These are phyloP conservation scores for Cotesia vestalis DNA, from an alignment of 1,140 invertebrate species.

Conservation along the genomic window DNA sequence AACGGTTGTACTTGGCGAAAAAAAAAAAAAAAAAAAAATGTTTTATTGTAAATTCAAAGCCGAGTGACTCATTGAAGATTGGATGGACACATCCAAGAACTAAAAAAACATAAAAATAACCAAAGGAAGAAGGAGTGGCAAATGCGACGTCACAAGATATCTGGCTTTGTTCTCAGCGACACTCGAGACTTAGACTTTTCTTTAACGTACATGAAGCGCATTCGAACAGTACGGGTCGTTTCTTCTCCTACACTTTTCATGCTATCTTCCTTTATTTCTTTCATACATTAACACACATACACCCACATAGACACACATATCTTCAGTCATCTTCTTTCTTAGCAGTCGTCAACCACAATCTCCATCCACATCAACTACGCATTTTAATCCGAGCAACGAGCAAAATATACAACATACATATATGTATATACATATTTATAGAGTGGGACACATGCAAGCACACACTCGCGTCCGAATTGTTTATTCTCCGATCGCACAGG, in stretches of 20 bases:
- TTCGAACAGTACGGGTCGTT: conserved; percentile 20
- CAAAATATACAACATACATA: no score
- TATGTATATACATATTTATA: no score
- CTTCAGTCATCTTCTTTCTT: no score
- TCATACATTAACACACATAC: no score
- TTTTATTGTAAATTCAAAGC: not conserved
- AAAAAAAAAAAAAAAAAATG: conserved; percentile 10
- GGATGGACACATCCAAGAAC: conserved; percentile 13
- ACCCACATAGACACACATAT: no score
- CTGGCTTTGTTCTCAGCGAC: conserved; percentile 17
- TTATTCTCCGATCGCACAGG: conserved; percentile 6
- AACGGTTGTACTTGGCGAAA: not conserved
- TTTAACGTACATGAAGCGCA: conserved; percentile 47
- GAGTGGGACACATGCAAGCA: not conserved
- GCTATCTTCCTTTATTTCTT: not conserved
- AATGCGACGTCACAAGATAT: conserved; percentile 22
- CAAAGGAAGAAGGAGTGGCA: conserved; percentile 14
- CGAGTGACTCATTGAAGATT: conserved; percentile 14
- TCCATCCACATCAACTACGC: conserved; percentile 3
- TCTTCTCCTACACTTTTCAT: not conserved
- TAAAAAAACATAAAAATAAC: not conserved
- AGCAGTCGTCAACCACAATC: not conserved
- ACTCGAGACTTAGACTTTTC: conserved; percentile 37
- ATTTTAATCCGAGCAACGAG: not conserved
- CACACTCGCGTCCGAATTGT: not conserved